These are phyloP conservation scores for Scylla paramamosain DNA, from an alignment of 1,140 invertebrate genomes.

Conservation along the genomic window DNA sequence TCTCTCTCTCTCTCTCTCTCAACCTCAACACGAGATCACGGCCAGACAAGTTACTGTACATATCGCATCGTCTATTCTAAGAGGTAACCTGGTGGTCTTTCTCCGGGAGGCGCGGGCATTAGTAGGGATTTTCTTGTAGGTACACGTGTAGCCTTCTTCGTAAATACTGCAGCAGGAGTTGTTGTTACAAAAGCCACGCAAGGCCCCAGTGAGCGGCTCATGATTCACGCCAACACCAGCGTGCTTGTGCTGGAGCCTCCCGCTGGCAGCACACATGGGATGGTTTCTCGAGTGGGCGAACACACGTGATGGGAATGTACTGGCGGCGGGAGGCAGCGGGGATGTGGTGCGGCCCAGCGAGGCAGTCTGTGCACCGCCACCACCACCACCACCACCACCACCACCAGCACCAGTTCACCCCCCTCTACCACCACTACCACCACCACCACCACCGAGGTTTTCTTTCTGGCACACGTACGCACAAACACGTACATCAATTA, in stretches of 20 bases:
- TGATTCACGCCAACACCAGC: conserved; percentile 1
- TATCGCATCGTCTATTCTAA: too few species aligned
- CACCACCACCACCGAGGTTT: too few species aligned
- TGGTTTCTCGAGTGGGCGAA: neutral
- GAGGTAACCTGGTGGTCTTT: neutral
- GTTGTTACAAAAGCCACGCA: neutral
- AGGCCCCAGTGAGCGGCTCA: neutral
- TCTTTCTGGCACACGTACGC: too few species aligned
- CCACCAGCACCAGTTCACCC: too few species aligned
- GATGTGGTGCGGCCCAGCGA: neutral
- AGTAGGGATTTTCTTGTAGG: neutral
- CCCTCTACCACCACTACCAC: too few species aligned
- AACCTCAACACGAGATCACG: too few species aligned
- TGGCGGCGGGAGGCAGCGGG: neutral
- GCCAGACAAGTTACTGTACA: too few species aligned
- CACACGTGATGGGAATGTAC: neutral
- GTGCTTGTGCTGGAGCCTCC: neutral
- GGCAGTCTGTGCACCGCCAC: too few species aligned
- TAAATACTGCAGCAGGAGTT: neutral
- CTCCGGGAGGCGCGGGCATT: neutral
- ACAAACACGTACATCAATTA: too few species aligned
- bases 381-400: too few species aligned
- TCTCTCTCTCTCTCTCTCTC: too few species aligned
- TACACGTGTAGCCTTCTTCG: neutral
- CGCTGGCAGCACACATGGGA: neutral